Evolutionary conservation across 2,113 vertebrate genomes (phyloP).

Genomic region (Takifugu flavidus): DNA sequence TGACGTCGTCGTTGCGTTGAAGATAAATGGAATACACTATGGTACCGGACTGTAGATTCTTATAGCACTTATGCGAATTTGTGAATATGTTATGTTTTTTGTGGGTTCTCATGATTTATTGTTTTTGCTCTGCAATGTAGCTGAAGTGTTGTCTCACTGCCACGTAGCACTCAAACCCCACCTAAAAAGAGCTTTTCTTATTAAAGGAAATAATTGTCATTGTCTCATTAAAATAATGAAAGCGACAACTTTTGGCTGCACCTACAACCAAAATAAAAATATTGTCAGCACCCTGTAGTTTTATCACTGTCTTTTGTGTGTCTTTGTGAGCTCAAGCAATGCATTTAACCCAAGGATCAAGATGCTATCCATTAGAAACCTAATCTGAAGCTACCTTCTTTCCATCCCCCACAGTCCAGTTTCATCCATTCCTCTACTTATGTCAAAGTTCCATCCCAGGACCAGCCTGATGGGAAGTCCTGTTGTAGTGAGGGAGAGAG

Average conservation of each 20-base stretch:
- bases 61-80: conserved; percentile 43
- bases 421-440: conserved; percentile 1
- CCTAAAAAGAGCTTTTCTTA: conserved; percentile 35
- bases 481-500: conserved; percentile 28
- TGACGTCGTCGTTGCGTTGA: conserved; percentile 38
- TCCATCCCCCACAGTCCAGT: neutral
- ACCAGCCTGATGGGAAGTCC: conserved; percentile 4
- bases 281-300: conserved; percentile 50
- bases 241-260: conserved; percentile 47
- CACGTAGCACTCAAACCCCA: conserved; percentile 46
- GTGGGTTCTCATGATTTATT: conserved; percentile 45
- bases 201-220: conserved; percentile 35
- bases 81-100: conserved; percentile 51
- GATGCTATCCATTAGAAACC: neutral
- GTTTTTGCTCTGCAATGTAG: conserved; percentile 63
- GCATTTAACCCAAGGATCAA: neutral
- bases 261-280: conserved; percentile 64
- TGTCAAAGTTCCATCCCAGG: neutral
- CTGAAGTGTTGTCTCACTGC: conserved; percentile 52
- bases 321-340: conserved; percentile 11
- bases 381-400: conserved; percentile 6
- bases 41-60: conserved; percentile 32
- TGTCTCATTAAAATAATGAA: conserved; percentile 44
- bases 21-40: conserved; percentile 26
- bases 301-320: conserved; percentile 6